These are phyloP conservation scores for Macrosteles quadrilineatus DNA, from an alignment of 1,140 invertebrate species.

Conservation along the genomic window DNA sequence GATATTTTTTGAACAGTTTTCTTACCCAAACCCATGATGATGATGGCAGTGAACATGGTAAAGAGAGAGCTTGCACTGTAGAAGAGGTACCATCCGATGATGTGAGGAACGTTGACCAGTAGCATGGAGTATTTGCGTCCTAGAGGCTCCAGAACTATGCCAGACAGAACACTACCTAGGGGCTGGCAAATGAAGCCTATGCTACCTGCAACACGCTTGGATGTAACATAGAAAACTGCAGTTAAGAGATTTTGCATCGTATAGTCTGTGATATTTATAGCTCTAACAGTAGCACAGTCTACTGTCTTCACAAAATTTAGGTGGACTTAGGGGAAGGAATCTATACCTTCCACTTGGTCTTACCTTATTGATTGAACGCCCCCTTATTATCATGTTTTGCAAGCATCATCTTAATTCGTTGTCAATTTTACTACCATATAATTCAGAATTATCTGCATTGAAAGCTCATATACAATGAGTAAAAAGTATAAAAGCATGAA, in stretches of 20 bases:
- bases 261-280: background rate
- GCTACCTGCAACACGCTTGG: conserved; percentile 41
- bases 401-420: no score
- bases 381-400: no score
- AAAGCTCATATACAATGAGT: no score
- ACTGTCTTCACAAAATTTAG: no score
- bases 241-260: background rate
- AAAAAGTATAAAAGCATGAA: no score
- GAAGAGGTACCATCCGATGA: conserved; percentile 40
- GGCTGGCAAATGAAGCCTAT: conserved; percentile 43
- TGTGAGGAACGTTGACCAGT: conserved; percentile 43
- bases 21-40: conserved; percentile 39
- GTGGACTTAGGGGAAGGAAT: no score
- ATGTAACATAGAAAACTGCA: background rate
- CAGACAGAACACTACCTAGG: conserved; percentile 41
- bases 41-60: conserved; percentile 30
- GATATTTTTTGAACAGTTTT: no score
- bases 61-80: conserved; percentile 34
- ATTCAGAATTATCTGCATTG: no score
- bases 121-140: conserved; percentile 45
- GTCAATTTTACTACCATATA: no score
- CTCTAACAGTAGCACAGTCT: background rate
- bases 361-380: no score
- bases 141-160: conserved; percentile 38
- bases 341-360: no score